Base-by-base conservation (phyloP, 2,888 invertebrate genomes). In the Trichopria drosophilae region DNA sequence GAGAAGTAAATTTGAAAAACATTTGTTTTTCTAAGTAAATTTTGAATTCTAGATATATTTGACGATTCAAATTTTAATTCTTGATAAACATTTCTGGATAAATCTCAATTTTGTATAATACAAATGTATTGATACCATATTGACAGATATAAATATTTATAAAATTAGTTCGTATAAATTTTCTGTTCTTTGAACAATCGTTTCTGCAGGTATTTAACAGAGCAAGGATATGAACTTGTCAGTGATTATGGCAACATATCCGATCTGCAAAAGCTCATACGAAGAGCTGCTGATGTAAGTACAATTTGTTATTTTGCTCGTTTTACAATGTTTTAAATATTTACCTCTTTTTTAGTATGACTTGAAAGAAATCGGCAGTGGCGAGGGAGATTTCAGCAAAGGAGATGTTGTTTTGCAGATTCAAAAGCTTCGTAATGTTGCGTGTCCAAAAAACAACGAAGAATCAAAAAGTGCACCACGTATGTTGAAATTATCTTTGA, bases 391-490 rank as follows among this genome's bases (percentile, higher is more conserved):
- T 43, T 40, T 68, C 40, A 57, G 59, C 40, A 62, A 68, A 40
- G 67, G 69, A 20, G 69, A 70, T 49, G 56, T 93, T 58, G 86
- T 95, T 26, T 79, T 95, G 34, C 95, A 95, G 81, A 84, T 95
- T 63, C 88, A 88, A 72, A 92, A 92, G 77, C 80, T 93, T 39
- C 82, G 91, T 10, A 94, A 95, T 78, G 84, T 93, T 35, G 84
- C 93, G 9, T 92, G 93, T 22, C 94, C 95, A 4, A 95, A 94
- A 77, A 85, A 86, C 10, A 91, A 93, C 73, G 93, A 93, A 75
- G 90, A 92, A 58, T 90, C 89, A 5, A 83, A 82, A 56, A 80
- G 82, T 52, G 90, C 91, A 9, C 93, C 93, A 6, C 82, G 91
- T 15, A 85, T 95, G 82, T 77, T 93, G 46, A 92, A 90, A 69